Base-by-base conservation (phyloP, 2,113 vertebrate species). In the Kobus ellipsiprymnus region DNA sequence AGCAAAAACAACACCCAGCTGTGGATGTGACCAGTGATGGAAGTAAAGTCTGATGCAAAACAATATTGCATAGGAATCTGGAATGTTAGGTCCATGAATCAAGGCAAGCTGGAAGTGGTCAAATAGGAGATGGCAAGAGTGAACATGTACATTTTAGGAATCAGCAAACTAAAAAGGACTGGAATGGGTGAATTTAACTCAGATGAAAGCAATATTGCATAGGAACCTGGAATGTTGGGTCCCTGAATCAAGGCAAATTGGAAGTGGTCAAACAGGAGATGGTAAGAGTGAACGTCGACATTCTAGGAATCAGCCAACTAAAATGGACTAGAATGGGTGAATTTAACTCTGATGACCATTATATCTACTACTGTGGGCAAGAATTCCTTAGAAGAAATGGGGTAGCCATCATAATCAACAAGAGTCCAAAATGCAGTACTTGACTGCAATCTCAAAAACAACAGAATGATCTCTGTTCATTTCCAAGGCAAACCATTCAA, bases 131-230 rank as follows among this genome's bases (percentile, higher is more conserved):
- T 9, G 62, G 33, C 7, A 67, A 67, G 62, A 67, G 62, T 67
- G 62, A 67, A 67, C 0, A 0, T 67, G 2, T 0, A 10, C 33
- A 19, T n/a, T 67, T 8, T 67, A 67, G 8, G 64, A 67, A 67
- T n/a, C 33, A 19, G 64, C 0, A 3, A 67, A 67, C 33, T n/a
- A 67, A 67, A n/a, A n/a, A n/a, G 64, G 64, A 19, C 64, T 67
- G 4, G 33, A n/a, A 67, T 67, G 64, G 64, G 2, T 67, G 64
- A n/a, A 67, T 67, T 67, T 67, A 67, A 67, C 33, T 67, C 7
- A 0, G 4, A 67, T 67, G 62, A n/a, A n/a, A 64, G 3, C 30
- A 64, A 64, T n/a, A n/a, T 9, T 64, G 30, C 62, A n/a, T n/a
- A 64, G 7, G 33, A 64, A n/a, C 62, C 33, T 64, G 4, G 33